phyloP scores from a whole-genome alignment of 2,113 vertebrate species.

The Petrocephalus microphthalmus region DNA sequence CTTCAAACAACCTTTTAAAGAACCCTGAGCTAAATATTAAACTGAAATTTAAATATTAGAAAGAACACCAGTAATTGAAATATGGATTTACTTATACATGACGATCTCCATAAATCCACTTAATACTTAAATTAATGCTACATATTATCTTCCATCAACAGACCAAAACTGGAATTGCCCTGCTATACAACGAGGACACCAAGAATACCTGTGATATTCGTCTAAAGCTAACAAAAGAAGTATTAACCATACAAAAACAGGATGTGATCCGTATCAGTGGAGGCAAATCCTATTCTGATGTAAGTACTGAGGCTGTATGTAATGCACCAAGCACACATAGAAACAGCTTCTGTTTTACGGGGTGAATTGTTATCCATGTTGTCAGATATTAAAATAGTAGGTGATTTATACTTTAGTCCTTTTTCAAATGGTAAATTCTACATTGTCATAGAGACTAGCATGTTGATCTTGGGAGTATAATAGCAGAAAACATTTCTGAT shows the following conservation, averaged over 20 bases:
- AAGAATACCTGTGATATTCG: conserved; percentile 79
- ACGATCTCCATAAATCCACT: not conserved
- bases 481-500: not conserved
- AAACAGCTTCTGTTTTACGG: not conserved
- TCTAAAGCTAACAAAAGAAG: conserved; percentile 79
- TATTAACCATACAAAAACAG: conserved; percentile 83
- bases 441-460: not conserved
- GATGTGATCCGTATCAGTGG: conserved; percentile 78
- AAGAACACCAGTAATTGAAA: not conserved
- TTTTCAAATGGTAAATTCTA: conserved; percentile 15
- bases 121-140: not conserved
- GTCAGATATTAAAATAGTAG: conserved; percentile 13
- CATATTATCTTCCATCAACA: conserved; percentile 53
- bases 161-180: conserved; percentile 80
- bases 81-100: not conserved
- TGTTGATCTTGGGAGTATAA: not conserved
- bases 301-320: conserved; percentile 68
- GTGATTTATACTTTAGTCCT: not conserved
- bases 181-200: conserved; percentile 71
- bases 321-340: conserved; percentile 8
- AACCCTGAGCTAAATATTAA: not conserved
- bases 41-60: not conserved
- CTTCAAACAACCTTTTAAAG: not conserved
- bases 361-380: not conserved
- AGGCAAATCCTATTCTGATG: conserved; percentile 69